Evolutionary conservation across 2,113 vertebrate species (phyloP), one percentile per base, ranked within the genome.

Genomic region (Beaufortia kweichowensis): DNA sequence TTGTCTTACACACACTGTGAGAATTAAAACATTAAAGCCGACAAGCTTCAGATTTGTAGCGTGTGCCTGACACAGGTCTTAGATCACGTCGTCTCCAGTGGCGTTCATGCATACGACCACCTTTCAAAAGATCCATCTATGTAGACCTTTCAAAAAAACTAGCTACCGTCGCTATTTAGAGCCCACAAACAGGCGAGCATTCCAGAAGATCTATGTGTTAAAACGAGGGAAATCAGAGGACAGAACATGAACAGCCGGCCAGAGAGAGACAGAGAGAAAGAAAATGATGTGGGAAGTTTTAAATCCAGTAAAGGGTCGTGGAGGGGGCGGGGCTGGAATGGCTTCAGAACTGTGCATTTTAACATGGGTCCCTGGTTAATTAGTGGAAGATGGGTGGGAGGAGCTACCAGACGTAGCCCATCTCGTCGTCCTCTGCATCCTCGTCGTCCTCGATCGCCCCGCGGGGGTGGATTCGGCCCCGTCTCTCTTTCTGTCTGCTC

Each of bases 371-470:
- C 90, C 86, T 88, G 87, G 87, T 87, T 81, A 85, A 87, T 81
- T 82, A 85, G 85, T 78, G 83, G 85, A 75, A 84, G 85, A 85
- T 79, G 72, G 55, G 71, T 29, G 63, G 78, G 81, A 17, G 65
- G 80, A 92, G 90, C 91, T 92, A 92, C 91, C 91, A 93, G 81
- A 92, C 59, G 71, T 97, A 97, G 81, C 95, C 96, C 6, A 90
- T 93, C 90, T 98, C 96, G 74, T 97, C 95, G 0, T 98, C 96
- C 0, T 94, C 96, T 85, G 93, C 95, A 0, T 98, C 96, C 81
- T 98, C 96, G 1, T 98, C 95, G 0, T 98, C 96, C 78, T 96
- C 95, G 2, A 93, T 94, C 85, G 93, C 90, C 33, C 94, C 95
- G 69, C 94, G 88, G 85, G 93, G 91, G 31, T 90, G 94, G 82